A percentile compares a stretch with the other conserved stretches of the same genome.
phyloP scores from a whole-genome alignment of 2,797 vertebrate species.

The Bryconaethiops microstoma region DNA sequence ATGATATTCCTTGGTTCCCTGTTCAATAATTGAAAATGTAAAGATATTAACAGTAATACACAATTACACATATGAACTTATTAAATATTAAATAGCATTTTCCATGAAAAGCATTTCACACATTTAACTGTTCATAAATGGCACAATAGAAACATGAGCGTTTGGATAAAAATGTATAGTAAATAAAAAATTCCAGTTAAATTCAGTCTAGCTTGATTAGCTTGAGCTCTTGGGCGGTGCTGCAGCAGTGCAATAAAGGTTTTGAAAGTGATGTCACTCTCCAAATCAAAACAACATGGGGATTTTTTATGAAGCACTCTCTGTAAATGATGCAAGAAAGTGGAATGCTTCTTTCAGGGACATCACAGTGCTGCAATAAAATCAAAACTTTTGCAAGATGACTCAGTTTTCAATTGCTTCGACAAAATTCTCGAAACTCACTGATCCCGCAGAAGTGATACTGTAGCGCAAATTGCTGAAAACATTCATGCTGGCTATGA shows the following conservation, averaged over 20 bases:
- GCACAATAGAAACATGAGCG: no score
- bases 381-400: background rate
- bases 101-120: no score
- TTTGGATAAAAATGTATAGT: background rate
- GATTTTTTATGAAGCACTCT: slow-evolving; percentile 4
- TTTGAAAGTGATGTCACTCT: background rate
- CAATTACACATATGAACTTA: no score
- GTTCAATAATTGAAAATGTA: no score
- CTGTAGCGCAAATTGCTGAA: no score
- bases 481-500: no score
- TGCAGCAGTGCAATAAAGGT: background rate
- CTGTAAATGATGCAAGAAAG: background rate
- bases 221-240: background rate
- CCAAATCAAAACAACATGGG: slow-evolving; percentile 9
- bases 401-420: slow-evolving; percentile 2
- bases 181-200: background rate
- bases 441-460: no score
- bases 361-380: background rate
- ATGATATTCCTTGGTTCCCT: no score
- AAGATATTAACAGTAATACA: no score
- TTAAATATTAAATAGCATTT: no score
- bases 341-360: background rate
- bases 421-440: background rate
- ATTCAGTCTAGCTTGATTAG: background rate
- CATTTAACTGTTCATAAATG: no score